Base-by-base conservation (phyloP, 1,140 invertebrate species). In the Triops longicaudatus region DNA sequence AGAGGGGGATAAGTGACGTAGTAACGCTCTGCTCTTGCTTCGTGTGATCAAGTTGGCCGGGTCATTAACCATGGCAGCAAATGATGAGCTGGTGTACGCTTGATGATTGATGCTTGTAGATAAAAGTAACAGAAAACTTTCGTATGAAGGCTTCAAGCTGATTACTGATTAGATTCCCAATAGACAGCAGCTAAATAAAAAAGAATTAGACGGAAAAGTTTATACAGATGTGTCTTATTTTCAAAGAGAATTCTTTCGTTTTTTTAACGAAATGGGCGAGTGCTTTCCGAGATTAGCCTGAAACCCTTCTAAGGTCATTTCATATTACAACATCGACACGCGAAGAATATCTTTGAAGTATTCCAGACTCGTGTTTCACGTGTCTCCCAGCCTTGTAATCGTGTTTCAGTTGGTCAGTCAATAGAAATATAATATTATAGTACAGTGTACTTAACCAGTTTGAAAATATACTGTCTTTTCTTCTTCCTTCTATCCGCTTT, bases 151-250 rank as follows among this genome's bases (percentile, higher is more conserved):
- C 17, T 22, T 63, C 14, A 63, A 63, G 1, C 1, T 22, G 50
- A 63, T 63, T n/a, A 63, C 50, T 63, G 50, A 63, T 63, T 63
- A 63, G 50, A 63, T 63, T 63, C n/a, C 50, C 50, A 17, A 22
- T 14, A 0, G 10, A 6, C 6, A 63, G 6, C 14, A 63, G 44
- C 50, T 6, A 63, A 63, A 22, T 63, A 17, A 63, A 14, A n/a
- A 63, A 37, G 3, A 63, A 1, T 22, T 63, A 63, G 22, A 14
- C 14, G 14, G 22, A 63, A 5, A 63, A 7, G 7, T 4, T 37
- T 37, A 4, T 37, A 4, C 31, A 37, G 2, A 37, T 2, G 31
- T 4, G 31, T 4, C 31, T 2, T 2, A 37, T 37, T 37, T 37
- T 7, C 7, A 37, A 7, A 2, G 31, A 37, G 2, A 37, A 37